Evolutionary conservation across 2,888 invertebrate species (phyloP), one percentile per base, ranked within the genome.

Genomic region (Drosophila algonquin): DNA sequence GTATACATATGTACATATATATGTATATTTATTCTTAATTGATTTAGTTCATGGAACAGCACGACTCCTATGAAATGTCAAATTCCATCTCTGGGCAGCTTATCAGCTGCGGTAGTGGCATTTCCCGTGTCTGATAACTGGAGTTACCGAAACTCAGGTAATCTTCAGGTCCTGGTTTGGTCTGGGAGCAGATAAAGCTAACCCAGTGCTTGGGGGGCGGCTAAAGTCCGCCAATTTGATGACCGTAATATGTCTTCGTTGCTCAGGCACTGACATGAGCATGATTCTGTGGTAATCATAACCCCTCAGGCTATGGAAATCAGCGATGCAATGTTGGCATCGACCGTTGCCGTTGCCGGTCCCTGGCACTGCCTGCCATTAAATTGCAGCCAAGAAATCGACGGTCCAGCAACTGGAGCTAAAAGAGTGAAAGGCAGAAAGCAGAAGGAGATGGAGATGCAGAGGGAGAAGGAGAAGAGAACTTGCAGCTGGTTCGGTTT

Each of bases 241-340:
- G 35, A 44, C 51, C 72, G 56, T 48, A 61, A 61, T 70, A 71
- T 71, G 72, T 72, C 72, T 71, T 71, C 56, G 45, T 72, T 71
- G 52, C 32, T 12, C 35, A 52, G 47, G 32, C 56, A 56, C 63
- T 56, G 72, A 63, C 52, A 63, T 40, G 46, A 55, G 40, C 51
- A 63, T 51, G 71, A 40, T 40, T 40, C 59, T 47, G 57, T 46
- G 63, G 61, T 40, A 85, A 73, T 77, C 73, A 53, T 63, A 68
- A 55, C 67, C 70, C 71, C 32, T 10, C 50, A 10, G 77, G 86
- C 64, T 62, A 71, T 77, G 76, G 75, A 83, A 83, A 83, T 83
- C 73, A 75, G 64, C 76, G 67, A 73, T 65, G 72, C 62, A 59
- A 65, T 68, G 69, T 75, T 27, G 54, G 50, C 30, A 30, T 30